These are phyloP conservation scores for Pollimyrus isidori DNA, from an alignment of 2,113 vertebrate species.

Conservation along the genomic window DNA sequence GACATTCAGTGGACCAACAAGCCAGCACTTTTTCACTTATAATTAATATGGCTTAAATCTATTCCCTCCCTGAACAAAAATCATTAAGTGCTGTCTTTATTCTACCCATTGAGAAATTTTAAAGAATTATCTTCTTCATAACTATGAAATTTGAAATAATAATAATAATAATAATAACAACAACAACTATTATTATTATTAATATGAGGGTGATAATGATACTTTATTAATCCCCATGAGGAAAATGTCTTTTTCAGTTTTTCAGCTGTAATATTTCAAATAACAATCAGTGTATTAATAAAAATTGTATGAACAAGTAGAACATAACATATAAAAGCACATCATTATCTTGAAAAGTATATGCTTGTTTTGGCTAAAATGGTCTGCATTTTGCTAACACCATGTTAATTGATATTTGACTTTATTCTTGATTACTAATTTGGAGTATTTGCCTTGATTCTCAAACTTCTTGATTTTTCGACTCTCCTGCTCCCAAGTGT, in stretches of 20 bases:
- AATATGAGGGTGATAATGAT: not conserved
- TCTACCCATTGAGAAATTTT: not conserved
- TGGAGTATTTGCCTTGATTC: not conserved
- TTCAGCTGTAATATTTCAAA: not conserved
- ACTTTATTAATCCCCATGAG: not conserved
- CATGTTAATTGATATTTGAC: not conserved
- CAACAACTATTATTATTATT: too few relatives aligned
- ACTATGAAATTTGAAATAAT: not conserved
- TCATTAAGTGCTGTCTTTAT: not conserved
- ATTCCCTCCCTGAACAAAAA: not conserved
- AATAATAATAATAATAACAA: not conserved
- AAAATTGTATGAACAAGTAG: not conserved
- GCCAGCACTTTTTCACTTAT: constrained; percentile 39
- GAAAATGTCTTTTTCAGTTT: not conserved
- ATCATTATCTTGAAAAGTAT: not conserved
- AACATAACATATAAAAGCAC: not conserved
- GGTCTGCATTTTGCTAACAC: not conserved
- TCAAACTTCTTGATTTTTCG: not conserved
- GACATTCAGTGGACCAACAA: constrained; percentile 29
- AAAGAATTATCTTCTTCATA: not conserved
- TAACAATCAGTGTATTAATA: not conserved
- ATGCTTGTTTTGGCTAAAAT: not conserved
- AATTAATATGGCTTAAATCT: constrained; percentile 34
- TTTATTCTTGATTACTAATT: not conserved
- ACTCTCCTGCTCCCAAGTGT: not conserved